phyloP scores from a whole-genome alignment of 2,113 vertebrate species.

The Ceuthmochares aereus region DNA sequence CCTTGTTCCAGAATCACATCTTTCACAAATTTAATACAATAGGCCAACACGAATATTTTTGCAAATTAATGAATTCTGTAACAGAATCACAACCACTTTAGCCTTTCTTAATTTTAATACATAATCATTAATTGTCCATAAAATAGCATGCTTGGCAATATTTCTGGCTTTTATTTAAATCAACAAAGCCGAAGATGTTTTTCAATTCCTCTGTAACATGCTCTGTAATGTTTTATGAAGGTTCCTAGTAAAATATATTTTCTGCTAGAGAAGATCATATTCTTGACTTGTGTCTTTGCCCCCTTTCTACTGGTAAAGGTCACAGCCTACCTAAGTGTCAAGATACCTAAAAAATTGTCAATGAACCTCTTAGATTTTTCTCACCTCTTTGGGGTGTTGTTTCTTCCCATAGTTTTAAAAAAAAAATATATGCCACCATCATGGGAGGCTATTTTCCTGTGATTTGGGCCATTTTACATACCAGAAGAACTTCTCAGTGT shows the following conservation, averaged over 20 bases:
- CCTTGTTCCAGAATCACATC: not conserved
- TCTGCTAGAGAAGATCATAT: not conserved
- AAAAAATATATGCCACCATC: not conserved
- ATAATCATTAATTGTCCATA: not conserved
- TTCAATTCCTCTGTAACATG: not conserved
- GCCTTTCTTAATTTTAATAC: not conserved
- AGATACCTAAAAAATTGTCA: not conserved
- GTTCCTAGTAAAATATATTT: not conserved
- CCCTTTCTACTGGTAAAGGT: not conserved
- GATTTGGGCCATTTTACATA: not conserved
- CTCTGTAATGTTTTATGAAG: not conserved
- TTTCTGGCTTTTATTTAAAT: not conserved
- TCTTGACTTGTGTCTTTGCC: not conserved
- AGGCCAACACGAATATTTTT: not conserved
- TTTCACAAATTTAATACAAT: not conserved
- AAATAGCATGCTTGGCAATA: not conserved
- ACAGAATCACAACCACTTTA: not conserved
- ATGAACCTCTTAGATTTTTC: not conserved
- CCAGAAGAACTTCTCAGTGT: not conserved
- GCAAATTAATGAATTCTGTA: not conserved
- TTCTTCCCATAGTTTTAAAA: not conserved
- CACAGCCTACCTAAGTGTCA: not conserved
- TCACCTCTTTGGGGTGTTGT: not conserved
- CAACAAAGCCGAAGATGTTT: not conserved
- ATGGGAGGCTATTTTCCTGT: not conserved